Conservation (phyloP, 2,888 invertebrate species). For the Dioctria linearis region DNA sequence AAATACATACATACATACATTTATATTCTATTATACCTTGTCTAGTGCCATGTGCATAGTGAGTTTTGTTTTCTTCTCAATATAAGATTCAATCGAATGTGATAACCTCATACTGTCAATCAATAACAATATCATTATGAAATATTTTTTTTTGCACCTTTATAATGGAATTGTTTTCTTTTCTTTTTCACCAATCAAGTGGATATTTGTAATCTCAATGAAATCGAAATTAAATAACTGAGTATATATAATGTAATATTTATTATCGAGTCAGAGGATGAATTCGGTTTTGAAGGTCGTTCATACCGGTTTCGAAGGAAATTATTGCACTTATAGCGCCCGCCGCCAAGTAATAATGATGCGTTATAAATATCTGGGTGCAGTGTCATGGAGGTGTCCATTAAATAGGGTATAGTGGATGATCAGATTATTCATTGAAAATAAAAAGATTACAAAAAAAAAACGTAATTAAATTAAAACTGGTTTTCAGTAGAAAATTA, state of each 20-base stretch:
- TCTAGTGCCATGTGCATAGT: background rate
- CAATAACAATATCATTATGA: constrained; percentile 17
- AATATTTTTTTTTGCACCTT: background rate
- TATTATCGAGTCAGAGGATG: background rate
- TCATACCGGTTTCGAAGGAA: constrained; percentile 16
- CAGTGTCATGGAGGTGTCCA: constrained; percentile 5
- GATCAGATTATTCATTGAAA: too few species aligned
- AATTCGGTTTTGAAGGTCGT: constrained; percentile 28
- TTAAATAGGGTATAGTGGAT: too few species aligned
- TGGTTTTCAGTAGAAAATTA: too few species aligned
- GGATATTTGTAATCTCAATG: constrained; percentile 32
- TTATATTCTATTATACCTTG: too few species aligned
- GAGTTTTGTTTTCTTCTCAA: constrained; percentile 30
- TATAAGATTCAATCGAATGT: constrained; percentile 16
- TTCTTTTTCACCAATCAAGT: background rate
- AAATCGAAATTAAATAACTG: constrained; percentile 11
- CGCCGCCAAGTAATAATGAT: too few species aligned
- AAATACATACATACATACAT: too few species aligned
- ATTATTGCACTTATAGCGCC: background rate
- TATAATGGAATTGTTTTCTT: constrained; percentile 4
- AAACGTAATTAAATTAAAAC: too few species aligned
- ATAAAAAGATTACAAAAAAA: too few species aligned
- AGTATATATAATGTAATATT: background rate
- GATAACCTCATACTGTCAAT: constrained; percentile 41
- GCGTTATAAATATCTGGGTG: background rate